Conservation (phyloP, 2,797 vertebrate genomes). For the Chaetodon trifasciatus region DNA sequence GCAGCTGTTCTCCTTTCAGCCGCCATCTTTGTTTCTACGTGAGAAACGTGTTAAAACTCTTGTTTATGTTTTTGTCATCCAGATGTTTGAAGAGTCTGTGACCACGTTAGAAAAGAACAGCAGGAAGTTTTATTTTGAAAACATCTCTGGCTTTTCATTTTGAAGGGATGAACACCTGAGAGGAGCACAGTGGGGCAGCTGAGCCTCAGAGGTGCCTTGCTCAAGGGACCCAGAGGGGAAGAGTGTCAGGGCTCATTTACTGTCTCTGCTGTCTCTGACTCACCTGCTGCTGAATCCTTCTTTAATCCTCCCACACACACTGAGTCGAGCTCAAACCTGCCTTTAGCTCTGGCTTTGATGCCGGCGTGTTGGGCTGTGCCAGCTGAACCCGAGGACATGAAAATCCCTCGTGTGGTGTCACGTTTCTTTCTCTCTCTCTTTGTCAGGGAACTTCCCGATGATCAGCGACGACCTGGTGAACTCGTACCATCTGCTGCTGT, state of each 20-base stretch:
- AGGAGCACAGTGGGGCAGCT: no score
- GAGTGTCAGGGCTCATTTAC: background rate
- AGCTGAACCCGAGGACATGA: background rate
- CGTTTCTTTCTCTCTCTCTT: background rate
- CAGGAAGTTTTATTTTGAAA: no score
- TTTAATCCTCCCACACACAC: constrained; percentile 4
- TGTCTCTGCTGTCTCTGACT: background rate
- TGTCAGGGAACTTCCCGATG: constrained; percentile 95
- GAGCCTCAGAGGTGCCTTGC: background rate
- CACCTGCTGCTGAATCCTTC: background rate
- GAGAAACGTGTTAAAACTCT: no score
- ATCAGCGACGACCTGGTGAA: constrained; percentile 98
- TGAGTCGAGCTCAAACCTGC: constrained; percentile 81
- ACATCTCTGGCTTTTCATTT: no score
- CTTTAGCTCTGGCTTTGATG: constrained; percentile 36
- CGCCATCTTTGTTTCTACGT: no score
- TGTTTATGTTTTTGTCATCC: no score
- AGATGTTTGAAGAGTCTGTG: no score
- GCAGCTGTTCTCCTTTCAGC: no score
- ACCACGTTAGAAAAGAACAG: no score
- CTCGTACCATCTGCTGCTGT: constrained; percentile 95
- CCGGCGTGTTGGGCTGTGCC: background rate
- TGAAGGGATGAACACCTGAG: no score
- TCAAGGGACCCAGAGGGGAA: background rate
- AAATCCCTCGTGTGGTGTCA: background rate